These are phyloP conservation scores for Procambarus clarkii DNA, from an alignment of 1,140 invertebrate genomes.

Conservation along the genomic window DNA sequence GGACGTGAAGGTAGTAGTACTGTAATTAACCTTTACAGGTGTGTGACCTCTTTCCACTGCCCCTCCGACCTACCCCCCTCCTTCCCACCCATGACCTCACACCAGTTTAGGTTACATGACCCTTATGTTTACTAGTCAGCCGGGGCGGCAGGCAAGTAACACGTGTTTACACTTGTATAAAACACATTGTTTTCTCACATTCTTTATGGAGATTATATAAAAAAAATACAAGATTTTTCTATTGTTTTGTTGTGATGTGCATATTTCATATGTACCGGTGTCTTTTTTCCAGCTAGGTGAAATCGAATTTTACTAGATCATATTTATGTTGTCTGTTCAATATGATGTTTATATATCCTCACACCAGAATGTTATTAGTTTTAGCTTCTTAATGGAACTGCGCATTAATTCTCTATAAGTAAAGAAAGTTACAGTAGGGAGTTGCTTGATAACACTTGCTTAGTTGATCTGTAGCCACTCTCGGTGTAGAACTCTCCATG, in stretches of 20 bases:
- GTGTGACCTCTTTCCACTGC: background rate
- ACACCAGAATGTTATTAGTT: conserved; percentile 62
- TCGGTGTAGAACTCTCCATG: conserved; percentile 32
- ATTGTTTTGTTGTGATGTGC: conserved; percentile 63
- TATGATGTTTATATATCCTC: conserved; percentile 59
- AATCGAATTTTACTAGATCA: conserved; percentile 60
- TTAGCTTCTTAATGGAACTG: conserved; percentile 45
- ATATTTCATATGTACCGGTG: conserved; percentile 58
- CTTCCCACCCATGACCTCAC: conserved; percentile 28
- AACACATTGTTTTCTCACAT: conserved; percentile 55
- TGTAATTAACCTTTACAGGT: background rate
- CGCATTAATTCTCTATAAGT: conserved; percentile 31
- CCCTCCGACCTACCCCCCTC: background rate
- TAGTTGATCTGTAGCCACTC: conserved; percentile 51
- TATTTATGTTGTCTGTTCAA: conserved; percentile 65
- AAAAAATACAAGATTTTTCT: conserved; percentile 24
- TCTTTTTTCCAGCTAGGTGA: conserved; percentile 51
- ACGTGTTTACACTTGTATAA: conserved; percentile 57
- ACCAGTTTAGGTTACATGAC: conserved; percentile 38
- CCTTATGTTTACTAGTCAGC: conserved; percentile 40
- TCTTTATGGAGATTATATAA: conserved; percentile 19
- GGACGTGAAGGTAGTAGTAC: background rate
- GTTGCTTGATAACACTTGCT: conserved; percentile 51
- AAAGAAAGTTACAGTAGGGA: conserved; percentile 53
- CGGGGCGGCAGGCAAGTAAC: conserved; percentile 38